These are phyloP conservation scores for Musca vetustissima DNA, from an alignment of 1,140 invertebrate genomes.

Conservation along the genomic window DNA sequence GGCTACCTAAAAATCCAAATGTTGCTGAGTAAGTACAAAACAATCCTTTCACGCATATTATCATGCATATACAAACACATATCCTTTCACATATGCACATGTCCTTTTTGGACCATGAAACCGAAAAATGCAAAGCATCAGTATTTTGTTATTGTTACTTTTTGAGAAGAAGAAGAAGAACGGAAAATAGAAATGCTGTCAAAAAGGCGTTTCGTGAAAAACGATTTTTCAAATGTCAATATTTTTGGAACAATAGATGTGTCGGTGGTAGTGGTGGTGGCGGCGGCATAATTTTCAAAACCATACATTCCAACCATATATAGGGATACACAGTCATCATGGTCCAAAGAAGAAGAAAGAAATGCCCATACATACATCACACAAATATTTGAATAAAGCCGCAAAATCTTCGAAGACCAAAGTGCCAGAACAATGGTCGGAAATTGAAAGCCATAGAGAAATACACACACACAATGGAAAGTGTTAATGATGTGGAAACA, in stretches of 20 bases:
- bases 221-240: conserved; percentile 22
- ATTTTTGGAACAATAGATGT: background rate
- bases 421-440: background rate
- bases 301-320: background rate
- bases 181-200: conserved; percentile 11
- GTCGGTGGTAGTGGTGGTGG: background rate
- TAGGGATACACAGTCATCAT: too few species aligned
- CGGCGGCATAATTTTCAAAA: conserved; percentile 6
- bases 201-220: conserved; percentile 20
- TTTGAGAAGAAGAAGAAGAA: background rate
- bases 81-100: background rate
- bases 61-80: background rate
- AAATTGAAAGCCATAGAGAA: conserved; percentile 4
- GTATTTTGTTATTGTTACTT: background rate
- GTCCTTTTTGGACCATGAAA: background rate
- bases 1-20: too few species aligned
- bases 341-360: too few species aligned
- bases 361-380: conserved; percentile 1
- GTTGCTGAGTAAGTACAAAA: background rate
- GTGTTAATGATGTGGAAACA: conserved; percentile 52
- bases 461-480: too few species aligned
- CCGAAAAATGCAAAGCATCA: background rate
- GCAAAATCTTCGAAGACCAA: conserved; percentile 5
- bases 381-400: conserved; percentile 28
- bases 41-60: conserved; percentile 12